Base-by-base conservation (phyloP, 1,140 invertebrate genomes). In the Drosophila funebris region DNA sequence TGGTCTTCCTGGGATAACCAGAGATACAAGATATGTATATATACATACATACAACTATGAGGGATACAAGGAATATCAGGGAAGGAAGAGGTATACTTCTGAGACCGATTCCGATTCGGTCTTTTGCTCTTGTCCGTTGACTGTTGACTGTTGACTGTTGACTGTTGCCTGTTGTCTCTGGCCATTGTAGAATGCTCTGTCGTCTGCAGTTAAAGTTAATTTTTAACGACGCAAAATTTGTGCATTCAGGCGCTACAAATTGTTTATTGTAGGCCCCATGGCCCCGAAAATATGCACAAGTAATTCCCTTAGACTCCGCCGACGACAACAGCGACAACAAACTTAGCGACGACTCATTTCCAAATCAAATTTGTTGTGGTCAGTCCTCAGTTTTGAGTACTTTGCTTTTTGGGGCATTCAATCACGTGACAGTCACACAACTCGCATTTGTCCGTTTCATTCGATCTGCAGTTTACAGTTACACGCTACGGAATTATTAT, bases 221-320 rank as follows among this genome's bases (percentile, higher is more conserved):
- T 85, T 85, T 85, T 85, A 85, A 85, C 82, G 82, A 85, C 74
- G 62, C 82, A 64, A 87, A 78, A 87, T 85, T 85, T 85, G 82
- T 85, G 82, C 82, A 87, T 87, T 87, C 83, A 87, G 82, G 82
- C 82, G 83, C 82, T 87, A 70, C 82, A 88, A 87, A 87, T 87
- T 88, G 82, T 87, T 87, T 87, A 88, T 87, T 87, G 82, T 88
- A 60, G 82, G 64, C 64, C 62, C 57, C 75, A 70, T 83, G 53
- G 64, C 62, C 46, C 57, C 9, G 43, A 76, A 46, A 57, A 56
- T 61, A 27, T 67, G 43, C 53, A 43, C 46, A 39, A 24, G 33
- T 36, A 46, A 44, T 71, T 54, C 71, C 63, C 60, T 48, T 56
- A 56, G 73, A 53, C 31, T 46, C 44, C 60, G 52, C 54, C 54